phyloP scores from a whole-genome alignment of 2,888 invertebrate species.

The Polymixis flavicincta region DNA sequence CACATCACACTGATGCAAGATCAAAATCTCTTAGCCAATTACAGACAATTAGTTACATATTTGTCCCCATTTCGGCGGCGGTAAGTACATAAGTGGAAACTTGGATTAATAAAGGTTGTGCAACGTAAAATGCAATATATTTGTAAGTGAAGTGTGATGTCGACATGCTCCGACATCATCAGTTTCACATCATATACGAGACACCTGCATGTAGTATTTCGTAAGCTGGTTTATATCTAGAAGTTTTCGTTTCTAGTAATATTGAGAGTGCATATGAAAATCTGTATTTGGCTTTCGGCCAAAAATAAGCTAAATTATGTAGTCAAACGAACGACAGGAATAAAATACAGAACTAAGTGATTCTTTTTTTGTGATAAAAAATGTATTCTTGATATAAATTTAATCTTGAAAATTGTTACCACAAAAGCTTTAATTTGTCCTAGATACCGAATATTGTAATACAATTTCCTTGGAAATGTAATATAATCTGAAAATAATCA shows the following conservation, averaged over 20 bases:
- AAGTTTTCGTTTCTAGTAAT: background rate
- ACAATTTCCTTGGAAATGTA: background rate
- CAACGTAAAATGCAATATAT: conserved; percentile 70
- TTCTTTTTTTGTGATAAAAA: background rate
- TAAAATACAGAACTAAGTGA: background rate
- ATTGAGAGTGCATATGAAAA: background rate
- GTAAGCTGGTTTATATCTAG: background rate
- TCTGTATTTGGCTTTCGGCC: background rate
- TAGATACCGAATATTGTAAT: background rate
- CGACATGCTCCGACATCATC: conserved; percentile 66
- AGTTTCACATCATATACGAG: conserved; percentile 68
- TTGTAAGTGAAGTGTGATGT: conserved; percentile 57
- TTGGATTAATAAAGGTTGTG: conserved; percentile 70
- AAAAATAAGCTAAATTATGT: background rate
- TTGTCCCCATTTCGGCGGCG: conserved; percentile 71
- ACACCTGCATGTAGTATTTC: conserved; percentile 39
- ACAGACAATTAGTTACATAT: conserved; percentile 74
- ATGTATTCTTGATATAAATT: background rate
- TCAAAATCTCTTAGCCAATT: conserved; percentile 66
- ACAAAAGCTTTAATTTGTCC: background rate
- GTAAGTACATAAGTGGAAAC: conserved; percentile 74
- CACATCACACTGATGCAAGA: conserved; percentile 48
- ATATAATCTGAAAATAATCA: conserved; percentile 17
- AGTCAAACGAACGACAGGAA: background rate
- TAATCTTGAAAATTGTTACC: background rate